These are phyloP conservation scores for Alsophila aescularia DNA, from an alignment of 2,888 invertebrate genomes.

Conservation along the genomic window DNA sequence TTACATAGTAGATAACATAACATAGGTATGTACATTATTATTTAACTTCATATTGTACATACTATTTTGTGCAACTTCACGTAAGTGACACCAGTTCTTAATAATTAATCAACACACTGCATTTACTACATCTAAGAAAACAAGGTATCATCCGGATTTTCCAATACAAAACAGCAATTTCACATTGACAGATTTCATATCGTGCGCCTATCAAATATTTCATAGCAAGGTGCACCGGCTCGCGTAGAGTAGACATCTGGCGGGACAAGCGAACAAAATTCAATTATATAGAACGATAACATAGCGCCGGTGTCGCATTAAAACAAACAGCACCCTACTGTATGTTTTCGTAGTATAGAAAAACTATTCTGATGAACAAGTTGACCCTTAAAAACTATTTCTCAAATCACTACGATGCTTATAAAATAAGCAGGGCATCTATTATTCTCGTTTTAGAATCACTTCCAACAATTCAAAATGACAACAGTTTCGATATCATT, in stretches of 20 bases:
- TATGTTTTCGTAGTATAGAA: constrained; percentile 13
- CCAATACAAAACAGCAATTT: constrained; percentile 11
- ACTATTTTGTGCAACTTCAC: no score
- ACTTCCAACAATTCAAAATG: no score
- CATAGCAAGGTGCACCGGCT: constrained; percentile 66
- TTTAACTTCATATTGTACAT: no score
- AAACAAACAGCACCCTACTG: constrained; percentile 54
- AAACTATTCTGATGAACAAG: no score
- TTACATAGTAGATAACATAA: no score
- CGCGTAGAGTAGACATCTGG: constrained; percentile 59
- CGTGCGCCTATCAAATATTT: constrained; percentile 71
- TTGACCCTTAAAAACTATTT: no score
- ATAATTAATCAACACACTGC: not conserved
- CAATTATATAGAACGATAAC: constrained; percentile 65
- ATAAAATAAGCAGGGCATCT: no score
- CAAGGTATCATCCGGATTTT: constrained; percentile 1
- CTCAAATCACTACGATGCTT: no score
- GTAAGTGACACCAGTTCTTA: no score
- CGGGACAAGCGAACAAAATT: constrained; percentile 64
- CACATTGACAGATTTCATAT: constrained; percentile 40
- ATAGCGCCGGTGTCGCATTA: constrained; percentile 59
- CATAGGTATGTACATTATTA: no score
- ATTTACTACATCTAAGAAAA: constrained; percentile 2
- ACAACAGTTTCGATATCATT: no score
- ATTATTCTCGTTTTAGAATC: no score